Base-by-base conservation (phyloP, 2,113 vertebrate species). In the Pitta sordida region DNA sequence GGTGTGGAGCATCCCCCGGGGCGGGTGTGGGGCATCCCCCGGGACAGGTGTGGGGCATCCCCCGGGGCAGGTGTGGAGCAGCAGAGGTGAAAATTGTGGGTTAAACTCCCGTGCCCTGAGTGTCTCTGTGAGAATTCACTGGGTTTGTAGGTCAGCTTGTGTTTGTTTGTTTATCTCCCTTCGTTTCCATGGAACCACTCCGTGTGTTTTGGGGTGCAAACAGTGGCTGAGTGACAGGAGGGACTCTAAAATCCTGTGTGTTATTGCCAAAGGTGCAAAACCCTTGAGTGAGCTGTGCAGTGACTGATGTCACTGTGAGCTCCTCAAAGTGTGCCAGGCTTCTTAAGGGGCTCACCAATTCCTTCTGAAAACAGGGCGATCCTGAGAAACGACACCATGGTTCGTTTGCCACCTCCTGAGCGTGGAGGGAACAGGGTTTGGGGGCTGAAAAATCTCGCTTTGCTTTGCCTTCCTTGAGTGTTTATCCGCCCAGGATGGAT, bases 1-100 rank as follows among this genome's bases (percentile, higher is more conserved):
- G n/a, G n/a, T 15, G 3, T 2, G 1, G 30, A 53, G 59, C 46
- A 9, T 65, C 53, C 36, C 67, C 1, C 34, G 88, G 79, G n/a
- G 2, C 15, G 0, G n/a, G n/a, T 15, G 3, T 2, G 1, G 30
- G 49, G 59, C 46, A 9, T 65, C 53, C 36, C 67, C 1, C 34
- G 88, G 79, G n/a, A 2, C 15, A 0, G n/a, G n/a, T 15, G 3
- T 2, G 1, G 30, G 49, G 59, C 46, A 9, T 65, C 53, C 36
- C 67, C 34, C 32, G 26, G 43, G 10, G 65, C 49, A 56, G 84
- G 21, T 55, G 76, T 52, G 27, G 20, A 59, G 78, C 41, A 64
- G 29, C 10, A 76, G 17, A 21, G 2, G 44, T n/a, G 14, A 17
- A 37, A 10, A 16, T 2, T 24, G 29, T 15, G 12, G 49, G 10